Conservation (phyloP, 2,797 vertebrate genomes). For the Periophthalmus magnuspinnatus region DNA sequence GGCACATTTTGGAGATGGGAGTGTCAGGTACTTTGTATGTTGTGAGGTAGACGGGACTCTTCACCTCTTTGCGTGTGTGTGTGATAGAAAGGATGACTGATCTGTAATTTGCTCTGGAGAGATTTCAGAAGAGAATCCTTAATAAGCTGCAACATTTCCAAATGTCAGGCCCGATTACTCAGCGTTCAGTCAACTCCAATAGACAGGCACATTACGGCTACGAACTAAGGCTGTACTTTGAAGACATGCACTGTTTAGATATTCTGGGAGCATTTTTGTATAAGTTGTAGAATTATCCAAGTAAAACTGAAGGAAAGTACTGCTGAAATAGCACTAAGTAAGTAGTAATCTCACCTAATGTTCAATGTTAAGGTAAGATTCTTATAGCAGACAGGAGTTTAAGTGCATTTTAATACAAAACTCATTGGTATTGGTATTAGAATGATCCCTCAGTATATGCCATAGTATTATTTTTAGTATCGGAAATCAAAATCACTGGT, state of each 20-base stretch:
- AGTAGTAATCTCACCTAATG: too few relatives aligned
- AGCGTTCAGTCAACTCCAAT: not conserved
- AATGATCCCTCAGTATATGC: too few relatives aligned
- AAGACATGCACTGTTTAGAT: not conserved
- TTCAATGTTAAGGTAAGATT: too few relatives aligned
- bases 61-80: not conserved
- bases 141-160: conserved; percentile 13
- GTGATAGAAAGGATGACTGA: conserved; percentile 11
- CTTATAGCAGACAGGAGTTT: too few relatives aligned
- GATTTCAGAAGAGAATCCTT: conserved; percentile 8
- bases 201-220: not conserved
- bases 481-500: too few relatives aligned
- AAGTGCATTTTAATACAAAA: too few relatives aligned
- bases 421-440: too few relatives aligned
- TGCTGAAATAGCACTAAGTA: too few relatives aligned
- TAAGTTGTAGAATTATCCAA: too few relatives aligned
- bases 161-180: conserved; percentile 13
- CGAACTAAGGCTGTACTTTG: not conserved
- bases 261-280: not conserved
- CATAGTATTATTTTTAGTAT: too few relatives aligned
- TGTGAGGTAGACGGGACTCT: not conserved
- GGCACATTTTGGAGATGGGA: not conserved
- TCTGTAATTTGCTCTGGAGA: conserved; percentile 16
- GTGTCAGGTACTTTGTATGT: not conserved
- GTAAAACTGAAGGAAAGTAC: too few relatives aligned